Evolutionary conservation across 2,888 invertebrate genomes (phyloP), one percentile per base, ranked within the genome.

Genomic region (Drosophila ochracea): DNA sequence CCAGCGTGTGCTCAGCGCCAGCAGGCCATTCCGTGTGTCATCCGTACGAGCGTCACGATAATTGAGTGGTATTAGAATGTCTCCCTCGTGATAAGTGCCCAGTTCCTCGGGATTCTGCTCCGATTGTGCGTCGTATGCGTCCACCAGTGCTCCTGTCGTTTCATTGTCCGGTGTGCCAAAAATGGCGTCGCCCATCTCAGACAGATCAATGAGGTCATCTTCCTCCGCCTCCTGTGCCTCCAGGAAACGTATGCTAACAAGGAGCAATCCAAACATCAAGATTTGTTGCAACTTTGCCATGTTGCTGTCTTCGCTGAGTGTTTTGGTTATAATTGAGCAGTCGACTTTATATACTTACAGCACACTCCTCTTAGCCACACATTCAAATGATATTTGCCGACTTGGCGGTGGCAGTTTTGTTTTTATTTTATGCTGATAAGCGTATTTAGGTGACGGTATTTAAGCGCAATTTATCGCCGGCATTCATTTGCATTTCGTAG

Each of bases 21-120:
- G 93, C 2, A 96, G 89, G 0, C 96, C 96, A 82, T 96, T 97
- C 68, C 95, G 94, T 3, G 68, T 68, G 5, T 55, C 60, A n/a
- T 79, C 72, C 0, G 62, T 73, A 7, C 69, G 67, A 13, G 89
- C 82, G 25, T 71, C 37, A 0, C 53, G 59, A 82, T 82, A 65
- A 1, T 37, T 68, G 0, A 68, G 41, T 0, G 96, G 96, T 74
- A 96, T 95, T 28, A 97, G 92, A 64, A 97, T 96, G 84, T 97
- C 97, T 6, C 97, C 97, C 90, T 97, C 96, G 0, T 95, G 94
- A 88, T 97, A 97, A n/a, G 94, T 95, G 0, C 97, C 97, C 84
- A 96, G 92, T 90, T 97, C 97, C 91, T 97, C 97, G 0, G 97
- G 97, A 91, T 97, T 97, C 76, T 95, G 93, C 0, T 49, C 39